Conservation (phyloP, 2,113 vertebrate genomes). For the Cygnus buccinator region DNA sequence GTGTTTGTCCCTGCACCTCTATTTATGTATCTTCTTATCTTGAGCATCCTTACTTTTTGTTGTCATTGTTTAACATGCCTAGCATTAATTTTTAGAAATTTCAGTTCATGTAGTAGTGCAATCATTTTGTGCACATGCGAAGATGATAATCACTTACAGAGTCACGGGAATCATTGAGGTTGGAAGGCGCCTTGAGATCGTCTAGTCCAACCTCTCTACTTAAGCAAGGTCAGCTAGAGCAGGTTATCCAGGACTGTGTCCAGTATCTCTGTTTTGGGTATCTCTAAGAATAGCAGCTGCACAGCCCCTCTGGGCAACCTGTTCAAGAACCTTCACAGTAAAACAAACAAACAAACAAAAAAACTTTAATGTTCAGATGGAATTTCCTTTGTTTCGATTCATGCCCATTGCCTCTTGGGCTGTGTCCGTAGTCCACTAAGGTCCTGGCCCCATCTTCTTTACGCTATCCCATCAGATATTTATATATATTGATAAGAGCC, state of each 20-base stretch:
- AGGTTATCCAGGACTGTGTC: background rate
- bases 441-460: background rate
- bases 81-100: background rate
- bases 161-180: background rate
- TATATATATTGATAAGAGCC: background rate
- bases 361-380: background rate
- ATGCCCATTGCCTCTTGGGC: background rate
- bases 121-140: background rate
- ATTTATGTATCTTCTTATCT: background rate
- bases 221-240: background rate
- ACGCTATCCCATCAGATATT: background rate
- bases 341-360: background rate
- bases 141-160: background rate
- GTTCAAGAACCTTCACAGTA: background rate
- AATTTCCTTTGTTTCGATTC: background rate
- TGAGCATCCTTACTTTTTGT: accelerated
- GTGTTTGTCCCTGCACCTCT: background rate
- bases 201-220: background rate
- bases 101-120: accelerated
- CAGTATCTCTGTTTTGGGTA: background rate
- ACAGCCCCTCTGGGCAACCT: background rate
- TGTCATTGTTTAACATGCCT: background rate
- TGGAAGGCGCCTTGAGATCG: background rate
- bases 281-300: background rate
- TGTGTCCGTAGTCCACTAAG: background rate